Evolutionary conservation across 2,888 invertebrate genomes (phyloP), one percentile per base, ranked within the genome.

Genomic region (Nebria salina): DNA sequence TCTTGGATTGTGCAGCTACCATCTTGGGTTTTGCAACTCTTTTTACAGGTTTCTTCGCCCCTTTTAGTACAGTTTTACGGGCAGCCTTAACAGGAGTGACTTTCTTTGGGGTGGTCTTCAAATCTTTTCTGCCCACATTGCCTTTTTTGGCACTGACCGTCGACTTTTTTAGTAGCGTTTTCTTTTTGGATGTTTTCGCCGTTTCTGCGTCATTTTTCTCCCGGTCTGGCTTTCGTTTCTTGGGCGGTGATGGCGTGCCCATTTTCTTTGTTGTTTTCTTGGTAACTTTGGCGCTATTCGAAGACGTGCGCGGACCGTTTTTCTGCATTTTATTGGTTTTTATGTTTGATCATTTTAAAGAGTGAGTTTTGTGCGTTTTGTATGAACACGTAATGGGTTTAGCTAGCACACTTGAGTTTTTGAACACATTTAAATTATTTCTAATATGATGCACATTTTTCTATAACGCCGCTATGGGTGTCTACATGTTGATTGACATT

Each of bases 121-220:
- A 73, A 66, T 86, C 84, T 78, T 85, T 84, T 66, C 86, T 85
- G 26, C 82, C 82, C 41, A 84, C 82, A 20, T 82, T 84, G 0
- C 83, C 79, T 77, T 85, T 86, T 34, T 79, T 84, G 68, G 85
- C 82, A 80, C 85, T 76, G 81, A 76, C 83, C 75, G 82, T 66
- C 8, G 68, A 20, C 25, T 41, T 80, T 25, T 79, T 79, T 68
- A 88, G 87, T 42, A 88, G 88, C n/a, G 88, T 88, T 82, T 88
- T 88, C 4, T 88, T 87, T n/a, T 82, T 78, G 82, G 88, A 88
- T 3, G 89, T 88, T 83, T 88, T 88, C 5, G 88, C 86, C 72
- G 88, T 86, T 8, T 87, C 86, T 83, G 88, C 88, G 81, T 87
- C 86, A 78, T 85, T 82, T 26, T 86, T 82, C 80, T 84, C 86